A percentile compares a stretch with the other conserved stretches of the same genome.
These are phyloP conservation scores for Zootermopsis nevadensis DNA, from an alignment of 2,888 invertebrate species.

Conservation along the genomic window DNA sequence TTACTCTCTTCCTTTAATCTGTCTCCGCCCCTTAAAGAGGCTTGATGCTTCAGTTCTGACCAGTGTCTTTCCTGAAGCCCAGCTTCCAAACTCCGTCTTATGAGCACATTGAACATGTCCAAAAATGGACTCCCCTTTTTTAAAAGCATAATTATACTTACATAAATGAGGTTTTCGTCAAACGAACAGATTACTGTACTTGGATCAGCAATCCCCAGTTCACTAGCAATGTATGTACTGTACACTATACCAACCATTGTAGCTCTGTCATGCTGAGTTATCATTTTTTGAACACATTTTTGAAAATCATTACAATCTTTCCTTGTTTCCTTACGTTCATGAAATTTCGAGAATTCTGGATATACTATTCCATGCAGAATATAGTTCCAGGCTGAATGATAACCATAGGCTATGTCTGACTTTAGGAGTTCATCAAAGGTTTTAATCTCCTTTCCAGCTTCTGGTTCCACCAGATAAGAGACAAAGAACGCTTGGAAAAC, in stretches of 20 bases:
- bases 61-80: background rate
- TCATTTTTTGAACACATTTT: background rate
- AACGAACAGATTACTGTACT: background rate
- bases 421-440: background rate
- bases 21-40: too few relatives aligned
- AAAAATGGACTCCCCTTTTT: background rate
- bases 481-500: background rate
- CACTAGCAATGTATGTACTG: background rate
- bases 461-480: conserved; percentile 12
- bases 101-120: background rate
- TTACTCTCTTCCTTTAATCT: too few relatives aligned
- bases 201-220: background rate
- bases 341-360: background rate
- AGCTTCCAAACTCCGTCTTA: background rate
- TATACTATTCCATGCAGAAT: background rate
- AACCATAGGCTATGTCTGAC: background rate
- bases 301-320: background rate
- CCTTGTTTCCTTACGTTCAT: background rate
- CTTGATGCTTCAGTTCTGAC: background rate
- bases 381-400: background rate
- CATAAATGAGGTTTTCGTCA: background rate
- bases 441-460: background rate
- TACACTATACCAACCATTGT: background rate
- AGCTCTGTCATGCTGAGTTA: background rate
- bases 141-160: background rate